These are phyloP conservation scores for Habrosyne pyritoides DNA, from an alignment of 2,888 invertebrate species.

Conservation along the genomic window DNA sequence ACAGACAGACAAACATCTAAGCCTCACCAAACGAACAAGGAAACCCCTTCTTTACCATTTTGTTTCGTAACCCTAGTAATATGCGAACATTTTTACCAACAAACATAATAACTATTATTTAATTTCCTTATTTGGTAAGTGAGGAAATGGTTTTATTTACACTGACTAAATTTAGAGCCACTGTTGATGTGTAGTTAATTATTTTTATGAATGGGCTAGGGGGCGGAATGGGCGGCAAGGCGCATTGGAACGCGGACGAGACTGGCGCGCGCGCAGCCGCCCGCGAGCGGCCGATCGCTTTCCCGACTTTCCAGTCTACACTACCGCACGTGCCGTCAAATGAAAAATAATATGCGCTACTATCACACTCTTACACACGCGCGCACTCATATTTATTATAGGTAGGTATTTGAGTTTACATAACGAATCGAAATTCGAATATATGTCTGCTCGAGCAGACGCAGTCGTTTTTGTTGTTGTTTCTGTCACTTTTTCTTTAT, in stretches of 20 bases:
- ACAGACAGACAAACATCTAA: no score
- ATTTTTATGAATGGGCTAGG: conserved; percentile 59
- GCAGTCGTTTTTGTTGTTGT: neutral
- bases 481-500: neutral
- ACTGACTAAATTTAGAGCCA: conserved; percentile 3
- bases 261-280: conserved; percentile 43
- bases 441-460: neutral
- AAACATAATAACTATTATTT: neutral
- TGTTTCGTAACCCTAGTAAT: neutral
- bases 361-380: neutral
- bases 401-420: neutral
- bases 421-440: neutral
- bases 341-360: neutral
- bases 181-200: conserved; percentile 34
- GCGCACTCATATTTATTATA: neutral
- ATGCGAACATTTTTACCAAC: neutral
- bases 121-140: neutral
- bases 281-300: conserved; percentile 49
- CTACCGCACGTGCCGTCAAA: conserved; percentile 40
- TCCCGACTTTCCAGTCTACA: conserved; percentile 71
- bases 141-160: conserved; percentile 7
- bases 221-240: conserved; percentile 44
- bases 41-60: no score
- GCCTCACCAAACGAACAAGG: no score
- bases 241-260: conserved; percentile 70